A percentile compares a stretch with the other conserved stretches of the same genome.
phyloP scores from a whole-genome alignment of 2,113 vertebrate species.

The Sterrhoptilus dennistouni region DNA sequence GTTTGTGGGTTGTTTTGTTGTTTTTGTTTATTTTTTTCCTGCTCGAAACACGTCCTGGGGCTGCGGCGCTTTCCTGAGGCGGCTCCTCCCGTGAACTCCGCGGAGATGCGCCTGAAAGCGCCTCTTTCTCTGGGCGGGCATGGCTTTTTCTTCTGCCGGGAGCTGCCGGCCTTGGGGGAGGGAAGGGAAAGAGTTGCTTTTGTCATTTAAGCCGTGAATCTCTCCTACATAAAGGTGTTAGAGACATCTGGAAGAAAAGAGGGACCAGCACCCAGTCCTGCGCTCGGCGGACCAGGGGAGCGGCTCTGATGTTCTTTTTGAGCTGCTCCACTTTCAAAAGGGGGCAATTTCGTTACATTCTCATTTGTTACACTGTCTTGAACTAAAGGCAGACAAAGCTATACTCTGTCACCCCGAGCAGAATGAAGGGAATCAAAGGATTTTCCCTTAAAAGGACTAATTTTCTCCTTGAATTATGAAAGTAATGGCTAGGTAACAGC shows the following conservation, averaged over 20 bases:
- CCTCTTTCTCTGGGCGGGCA: background rate
- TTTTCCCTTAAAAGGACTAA: constrained; percentile 94
- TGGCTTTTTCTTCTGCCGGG: background rate
- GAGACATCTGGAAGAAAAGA: constrained; percentile 47
- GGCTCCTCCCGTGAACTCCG: background rate
- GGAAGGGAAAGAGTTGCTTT: constrained; percentile 39
- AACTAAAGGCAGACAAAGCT: constrained; percentile 81
- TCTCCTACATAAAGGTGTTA: constrained; percentile 52
- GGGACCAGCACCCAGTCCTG: constrained; percentile 29
- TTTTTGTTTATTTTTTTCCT: background rate
- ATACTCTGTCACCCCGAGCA: constrained; percentile 82
- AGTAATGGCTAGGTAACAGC: constrained; percentile 97
- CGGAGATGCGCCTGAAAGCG: background rate
- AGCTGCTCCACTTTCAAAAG: constrained; percentile 62
- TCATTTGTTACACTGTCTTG: constrained; percentile 79
- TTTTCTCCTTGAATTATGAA: constrained; percentile 99
- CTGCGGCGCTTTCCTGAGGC: background rate
- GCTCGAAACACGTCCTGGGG: background rate
- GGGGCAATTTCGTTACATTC: constrained; percentile 78
- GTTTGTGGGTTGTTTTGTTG: too few species aligned
- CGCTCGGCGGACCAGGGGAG: background rate
- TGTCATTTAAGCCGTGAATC: constrained; percentile 61
- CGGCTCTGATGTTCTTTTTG: constrained; percentile 68
- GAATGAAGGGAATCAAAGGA: constrained; percentile 90
- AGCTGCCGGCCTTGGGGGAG: background rate